Base-by-base conservation (phyloP, 2,797 vertebrate genomes). In the Pseudochromis fuscus region DNA sequence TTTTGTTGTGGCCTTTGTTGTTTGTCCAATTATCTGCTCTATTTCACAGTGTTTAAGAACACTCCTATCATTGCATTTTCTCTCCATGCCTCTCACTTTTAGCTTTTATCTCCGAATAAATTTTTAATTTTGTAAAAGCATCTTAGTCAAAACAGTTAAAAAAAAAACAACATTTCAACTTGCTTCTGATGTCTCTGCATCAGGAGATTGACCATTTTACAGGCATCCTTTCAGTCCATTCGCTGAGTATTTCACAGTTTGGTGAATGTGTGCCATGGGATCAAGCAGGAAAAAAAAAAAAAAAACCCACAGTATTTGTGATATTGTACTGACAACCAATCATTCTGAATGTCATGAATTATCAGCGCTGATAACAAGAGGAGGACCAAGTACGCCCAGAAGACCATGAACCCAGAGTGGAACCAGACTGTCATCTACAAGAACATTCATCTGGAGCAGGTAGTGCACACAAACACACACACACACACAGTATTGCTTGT, bases 391-490 rank as follows among this genome's bases (percentile, higher is more conserved):
- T 96, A 98, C 46, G 87, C 96, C 27, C 98, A 98, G 93, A 98
- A 97, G 90, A 99, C 96, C 78, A 89, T 96, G 92, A 98, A 99
- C 91, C 98, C 98, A 35, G 98, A 99, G 84, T 99, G 98, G 98
- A 99, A 99, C 94, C 98, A 99, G 94, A 99, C 98, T 0, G 98
- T 99, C 75, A 99, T 99, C 92, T 99, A 99, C 91, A 99, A 99
- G 94, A 99, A 96, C 86, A 98, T 99, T 86, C 97, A 97, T 82
- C 81, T 95, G 65, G 98, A 99, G 83, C 97, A 99, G 97, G 98
- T 99, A 91, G 53, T 31, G 25, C 50, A 16, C 31, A 63, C 7
- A 72, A 21, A 21, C 46, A 28, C 60, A 37, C 16, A 18, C 19
- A 44, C 37, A 4, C 51, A 72, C 40, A 67, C 44, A 59, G 4